Evolutionary conservation across 2,113 vertebrate genomes (phyloP), one percentile per base, ranked within the genome.

Genomic region (Ailurus styani): DNA sequence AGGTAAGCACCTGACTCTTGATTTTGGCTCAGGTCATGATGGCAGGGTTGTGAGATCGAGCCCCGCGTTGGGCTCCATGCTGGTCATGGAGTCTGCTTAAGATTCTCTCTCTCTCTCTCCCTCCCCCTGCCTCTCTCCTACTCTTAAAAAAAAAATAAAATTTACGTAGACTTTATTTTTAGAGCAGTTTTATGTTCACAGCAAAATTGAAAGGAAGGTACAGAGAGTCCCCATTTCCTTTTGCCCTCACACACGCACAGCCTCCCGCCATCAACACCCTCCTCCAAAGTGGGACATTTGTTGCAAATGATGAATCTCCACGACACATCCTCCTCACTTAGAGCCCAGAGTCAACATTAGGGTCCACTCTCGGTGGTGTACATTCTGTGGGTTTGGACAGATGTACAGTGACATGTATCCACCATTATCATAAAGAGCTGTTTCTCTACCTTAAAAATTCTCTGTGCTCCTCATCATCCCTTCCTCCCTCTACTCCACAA

Each of bases 111-210:
- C 70, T 40, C 37, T 40, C n/a, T 40, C 70, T 70, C 20, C 17
- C 34, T 23, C 60, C 54, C 4, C 29, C n/a, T 42, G 9, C 21
- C 20, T 42, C 70, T 42, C 37, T 72, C 37, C 21, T 37, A 17
- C 37, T 72, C 37, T 42, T 42, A 72, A 37, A 70, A 70, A 21
- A 70, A 37, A 72, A 70, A 70, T 12, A 25, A 72, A 72, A 25
- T 40, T 40, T 21, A 47, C 40, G 52, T 34, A 37, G 37, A 55
- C 12, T 85, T 66, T 68, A 90, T 90, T n/a, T 90, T 95, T 77
- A 57, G 31, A 85, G 13, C 40, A 47, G 70, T 68, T 95, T 78
- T 66, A 77, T 50, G 25, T 77, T 78, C 18, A 90, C 29, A 90
- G 70, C 3, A 23, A 55, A 90, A 78, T 14, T 25, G 31, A 50